Evolutionary conservation across 1,140 invertebrate genomes (phyloP), one percentile per base, ranked within the genome.

Genomic region (Coenobita brevimanus): DNA sequence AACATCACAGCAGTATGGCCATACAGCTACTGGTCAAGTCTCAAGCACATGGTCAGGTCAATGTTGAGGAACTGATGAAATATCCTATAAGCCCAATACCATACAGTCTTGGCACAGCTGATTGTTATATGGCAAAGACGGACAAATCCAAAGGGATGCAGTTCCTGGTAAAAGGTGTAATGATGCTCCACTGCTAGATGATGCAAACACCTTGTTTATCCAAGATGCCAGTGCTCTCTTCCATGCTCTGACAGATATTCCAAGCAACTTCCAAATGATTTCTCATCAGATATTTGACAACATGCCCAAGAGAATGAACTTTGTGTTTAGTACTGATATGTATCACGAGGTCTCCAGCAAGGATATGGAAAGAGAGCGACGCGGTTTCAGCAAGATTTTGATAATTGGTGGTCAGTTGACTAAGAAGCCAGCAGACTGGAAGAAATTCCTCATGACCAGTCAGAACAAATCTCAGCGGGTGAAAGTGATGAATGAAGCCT

Each of bases 11-110:
- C 0, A 80, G 24, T 80, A n/a, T 54, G 13, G 76, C 76, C 27
- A 10, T 80, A 24, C 41, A 79, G 76, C 54, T 79, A 54, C 46
- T 79, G 46, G 46, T 79, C 41, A 79, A 54, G 76, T 80, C 76
- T 54, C 46, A 80, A 43, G 24, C n/a, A 27, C 76, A 54, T 3
- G 24, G 43, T 54, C 36, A 57, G 36, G 57, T 24, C 41, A 10
- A 54, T 36, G 76, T 54, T 2, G 41, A 79, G 43, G 43, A 79
- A 57, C 27, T 79, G 13, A 13, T 54, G 21, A 33, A 33, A 33
- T 67, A 67, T 67, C 64, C 71, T 15, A 10, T 75, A 13, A 75
- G 10, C 13, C 27, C 71, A 75, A 24, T 75, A 33, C 41, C 76
- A 79, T 50, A 38, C 46, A 6, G 41, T n/a, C 46, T 27, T 54